Conservation (phyloP, 2,113 vertebrate species). For the Callionymus lyra region DNA sequence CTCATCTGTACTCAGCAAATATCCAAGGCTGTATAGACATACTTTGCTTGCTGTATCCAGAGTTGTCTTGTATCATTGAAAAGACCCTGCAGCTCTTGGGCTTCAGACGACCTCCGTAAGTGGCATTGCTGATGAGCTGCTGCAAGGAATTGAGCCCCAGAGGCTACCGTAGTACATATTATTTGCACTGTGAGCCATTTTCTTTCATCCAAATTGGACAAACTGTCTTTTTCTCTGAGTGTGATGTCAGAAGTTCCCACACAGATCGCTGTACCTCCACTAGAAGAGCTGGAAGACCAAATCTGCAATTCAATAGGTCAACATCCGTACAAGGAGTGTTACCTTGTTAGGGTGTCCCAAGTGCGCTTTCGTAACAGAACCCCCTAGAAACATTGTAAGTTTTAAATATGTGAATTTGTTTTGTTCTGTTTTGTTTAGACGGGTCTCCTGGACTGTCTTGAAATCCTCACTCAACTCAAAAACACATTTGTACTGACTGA, state of each 20-base stretch:
- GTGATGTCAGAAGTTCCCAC: slow-evolving; percentile 71
- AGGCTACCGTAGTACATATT: slow-evolving; percentile 24
- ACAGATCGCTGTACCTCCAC: slow-evolving; percentile 25
- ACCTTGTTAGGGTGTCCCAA: slow-evolving; percentile 20
- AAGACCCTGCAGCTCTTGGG: too few species aligned
- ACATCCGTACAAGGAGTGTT: slow-evolving; percentile 13
- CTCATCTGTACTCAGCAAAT: too few species aligned
- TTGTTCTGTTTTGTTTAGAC: slow-evolving; percentile 18
- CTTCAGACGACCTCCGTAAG: slow-evolving; percentile 6
- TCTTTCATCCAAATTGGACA: slow-evolving; percentile 10
- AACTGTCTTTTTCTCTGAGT: slow-evolving; percentile 30
- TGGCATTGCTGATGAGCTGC: slow-evolving; percentile 3
- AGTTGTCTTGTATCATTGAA: slow-evolving; percentile 3
- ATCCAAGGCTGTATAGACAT: slow-evolving; percentile 2
- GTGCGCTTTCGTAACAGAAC: slow-evolving; percentile 20
- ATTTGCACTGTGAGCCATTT: slow-evolving; percentile 75
- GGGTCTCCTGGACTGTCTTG: too few species aligned
- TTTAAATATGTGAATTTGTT: slow-evolving; percentile 18
- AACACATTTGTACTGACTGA: background rate
- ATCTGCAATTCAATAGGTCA: slow-evolving; percentile 8
- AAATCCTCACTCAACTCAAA: background rate
- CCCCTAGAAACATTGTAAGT: slow-evolving; percentile 17
- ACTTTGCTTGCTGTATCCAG: slow-evolving; percentile 3
- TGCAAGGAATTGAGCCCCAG: slow-evolving; percentile 6
- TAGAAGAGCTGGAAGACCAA: slow-evolving; percentile 20